A percentile compares a stretch with the other conserved stretches of the same genome.
Conservation (phyloP, 2,113 vertebrate genomes). For the Lates calcarifer region DNA sequence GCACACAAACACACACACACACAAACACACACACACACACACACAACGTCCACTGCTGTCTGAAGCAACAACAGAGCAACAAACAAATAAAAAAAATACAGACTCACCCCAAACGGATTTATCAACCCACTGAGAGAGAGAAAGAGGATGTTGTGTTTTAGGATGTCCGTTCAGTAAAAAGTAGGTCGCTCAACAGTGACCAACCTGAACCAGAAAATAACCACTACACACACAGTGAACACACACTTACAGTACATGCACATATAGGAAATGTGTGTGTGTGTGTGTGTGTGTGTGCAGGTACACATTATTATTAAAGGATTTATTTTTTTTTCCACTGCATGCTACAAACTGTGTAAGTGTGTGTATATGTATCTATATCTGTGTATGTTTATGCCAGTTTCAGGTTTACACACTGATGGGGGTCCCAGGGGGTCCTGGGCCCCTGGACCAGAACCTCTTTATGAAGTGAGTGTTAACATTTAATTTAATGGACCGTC, state of each 20-base stretch:
- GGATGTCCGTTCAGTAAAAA: constrained; percentile 58
- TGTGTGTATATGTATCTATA: not conserved
- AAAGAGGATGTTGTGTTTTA: constrained; percentile 61
- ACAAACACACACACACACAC: constrained; percentile 28
- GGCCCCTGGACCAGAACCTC: no score
- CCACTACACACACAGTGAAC: not conserved
- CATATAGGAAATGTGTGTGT: not conserved
- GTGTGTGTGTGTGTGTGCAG: not conserved
- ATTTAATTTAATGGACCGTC: no score
- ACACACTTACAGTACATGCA: not conserved
- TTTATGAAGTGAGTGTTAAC: no score
- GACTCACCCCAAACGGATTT: constrained; percentile 55
- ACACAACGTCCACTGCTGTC: constrained; percentile 23
- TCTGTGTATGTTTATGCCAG: not conserved
- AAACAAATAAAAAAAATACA: constrained; percentile 31
- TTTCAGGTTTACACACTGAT: constrained; percentile 1
- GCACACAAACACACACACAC: constrained; percentile 32
- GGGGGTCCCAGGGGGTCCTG: no score
- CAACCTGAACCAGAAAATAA: constrained; percentile 29
- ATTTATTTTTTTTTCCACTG: not conserved
- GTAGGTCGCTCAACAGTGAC: constrained; percentile 63
- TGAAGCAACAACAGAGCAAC: constrained; percentile 48
- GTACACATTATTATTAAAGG: not conserved
- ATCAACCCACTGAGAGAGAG: constrained; percentile 49
- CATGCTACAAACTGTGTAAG: not conserved